phyloP scores from a whole-genome alignment of 2,888 invertebrate genomes.

The Laothoe populi region DNA sequence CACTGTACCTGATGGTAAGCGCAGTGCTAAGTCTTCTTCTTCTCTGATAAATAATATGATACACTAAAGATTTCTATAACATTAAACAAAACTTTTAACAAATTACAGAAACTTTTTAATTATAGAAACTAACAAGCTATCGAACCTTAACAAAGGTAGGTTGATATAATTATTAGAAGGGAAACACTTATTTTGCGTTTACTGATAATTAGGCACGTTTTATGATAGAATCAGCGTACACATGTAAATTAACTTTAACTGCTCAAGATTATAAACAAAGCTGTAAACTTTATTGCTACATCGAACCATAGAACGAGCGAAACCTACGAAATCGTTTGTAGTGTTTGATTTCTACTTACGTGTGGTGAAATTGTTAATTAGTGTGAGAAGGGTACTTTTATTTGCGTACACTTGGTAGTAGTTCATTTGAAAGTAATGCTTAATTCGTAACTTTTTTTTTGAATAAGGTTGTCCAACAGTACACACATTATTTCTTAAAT shows the following conservation, averaged over 20 bases:
- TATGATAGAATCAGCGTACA: slow-evolving; percentile 53
- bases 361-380: slow-evolving; percentile 12
- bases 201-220: slow-evolving; percentile 38
- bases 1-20: too few species aligned
- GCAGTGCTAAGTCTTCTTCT: too few species aligned
- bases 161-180: slow-evolving; percentile 13
- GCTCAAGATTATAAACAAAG: slow-evolving; percentile 40
- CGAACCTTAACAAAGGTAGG: slow-evolving; percentile 5
- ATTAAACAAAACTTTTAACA: too few species aligned
- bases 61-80: too few species aligned
- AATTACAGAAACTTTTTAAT: too few species aligned
- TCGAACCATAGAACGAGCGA: slow-evolving; percentile 30
- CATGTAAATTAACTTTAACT: slow-evolving; percentile 56
- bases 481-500: too few species aligned
- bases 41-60: too few species aligned
- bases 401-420: background rate
- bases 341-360: slow-evolving; percentile 24
- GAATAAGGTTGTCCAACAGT: too few species aligned
- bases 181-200: slow-evolving; percentile 16
- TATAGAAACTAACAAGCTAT: background rate
- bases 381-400: background rate
- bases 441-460: too few species aligned
- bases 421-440: background rate
- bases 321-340: slow-evolving; percentile 7
- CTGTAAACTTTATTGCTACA: slow-evolving; percentile 37